Base-by-base conservation (phyloP, 1,140 invertebrate species). In the Anoplolepis gracilipes region DNA sequence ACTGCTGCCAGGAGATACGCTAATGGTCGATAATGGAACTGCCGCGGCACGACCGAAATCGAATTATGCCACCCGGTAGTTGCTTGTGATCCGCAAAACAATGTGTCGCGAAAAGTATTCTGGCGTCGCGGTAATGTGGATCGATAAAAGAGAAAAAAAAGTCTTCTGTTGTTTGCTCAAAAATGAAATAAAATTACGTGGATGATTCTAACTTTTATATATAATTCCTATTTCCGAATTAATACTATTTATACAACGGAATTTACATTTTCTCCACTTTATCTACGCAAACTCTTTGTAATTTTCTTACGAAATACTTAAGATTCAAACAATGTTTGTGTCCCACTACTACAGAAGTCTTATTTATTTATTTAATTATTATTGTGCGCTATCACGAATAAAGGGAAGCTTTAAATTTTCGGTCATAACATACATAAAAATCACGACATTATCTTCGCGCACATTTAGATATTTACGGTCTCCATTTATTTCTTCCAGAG, bases 11-110 rank as follows among this genome's bases (percentile, higher is more conserved):
- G 36, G 36, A 76, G 84, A 76, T 73, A 72, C 78, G 82, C 86
- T 92, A 93, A 93, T 93, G 88, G 90, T 89, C 91, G 90, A 90
- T 93, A 93, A 93, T 93, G 92, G 92, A 93, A 91, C 79, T 55
- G 57, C 78, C 65, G 61, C 53, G 76, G 86, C 79, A 79, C 85
- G 46, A 46, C 59, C 33, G 30, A 92, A 92, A 93, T 87, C 62
- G 67, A 92, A 91, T 93, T 92, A 92, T 49, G 70, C 39, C 55
- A 70, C 79, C 53, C 55, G 55, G 73, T 76, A 53, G 25, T 61
- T 65, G 61, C 39, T 86, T 42, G 70, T 69, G 87, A 89, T 86
- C 73, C 30, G 55, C 55, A 62, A 89, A 84, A 90, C 67, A 87
- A 79, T 81, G 53, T 84, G 57, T 84, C 16, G 28, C 25, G n/a